phyloP scores from a whole-genome alignment of 2,797 vertebrate species.

The Sciurus vulgaris region DNA sequence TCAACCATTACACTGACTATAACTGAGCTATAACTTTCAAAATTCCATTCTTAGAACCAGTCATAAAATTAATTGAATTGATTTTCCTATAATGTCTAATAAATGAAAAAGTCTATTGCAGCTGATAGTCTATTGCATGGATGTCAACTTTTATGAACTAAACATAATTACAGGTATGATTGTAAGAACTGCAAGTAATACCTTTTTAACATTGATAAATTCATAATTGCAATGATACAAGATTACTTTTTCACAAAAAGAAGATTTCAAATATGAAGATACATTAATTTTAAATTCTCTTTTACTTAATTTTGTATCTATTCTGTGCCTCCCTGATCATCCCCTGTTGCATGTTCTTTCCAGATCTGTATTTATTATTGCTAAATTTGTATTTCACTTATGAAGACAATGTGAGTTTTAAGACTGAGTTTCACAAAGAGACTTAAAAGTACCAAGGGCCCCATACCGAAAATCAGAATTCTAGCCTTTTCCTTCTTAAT shows the following conservation, averaged over 20 bases:
- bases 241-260: background rate
- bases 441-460: background rate
- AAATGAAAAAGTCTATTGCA: constrained; percentile 27
- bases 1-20: background rate
- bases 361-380: background rate
- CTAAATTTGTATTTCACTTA: background rate
- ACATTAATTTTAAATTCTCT: background rate
- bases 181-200: background rate
- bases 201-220: background rate
- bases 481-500: background rate
- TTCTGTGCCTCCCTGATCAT: background rate
- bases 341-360: background rate
- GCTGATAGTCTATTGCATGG: background rate
- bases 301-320: background rate
- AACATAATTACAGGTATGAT: background rate
- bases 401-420: background rate
- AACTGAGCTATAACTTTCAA: constrained; percentile 17
- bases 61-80: constrained; percentile 39
- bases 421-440: background rate
- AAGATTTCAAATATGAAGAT: constrained; percentile 16
- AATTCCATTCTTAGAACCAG: constrained; percentile 32
- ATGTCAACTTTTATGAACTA: background rate
- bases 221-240: background rate
- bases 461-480: background rate
- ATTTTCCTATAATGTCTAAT: constrained; percentile 31